These are phyloP conservation scores for Coecobrya sp. DNA, from an alignment of 2,888 invertebrate genomes.

Conservation along the genomic window DNA sequence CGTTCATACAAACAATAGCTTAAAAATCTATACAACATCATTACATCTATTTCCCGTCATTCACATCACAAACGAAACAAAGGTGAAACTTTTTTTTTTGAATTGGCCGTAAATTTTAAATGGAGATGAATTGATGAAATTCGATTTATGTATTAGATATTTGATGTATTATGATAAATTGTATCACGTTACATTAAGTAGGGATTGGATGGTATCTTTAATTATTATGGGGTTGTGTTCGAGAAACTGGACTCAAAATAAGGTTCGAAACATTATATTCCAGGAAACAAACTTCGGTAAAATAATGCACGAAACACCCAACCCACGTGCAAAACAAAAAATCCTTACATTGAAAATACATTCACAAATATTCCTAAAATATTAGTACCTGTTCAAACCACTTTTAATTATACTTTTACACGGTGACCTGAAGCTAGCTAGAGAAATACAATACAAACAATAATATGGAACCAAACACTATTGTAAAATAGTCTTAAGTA, in stretches of 20 bases:
- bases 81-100: background rate
- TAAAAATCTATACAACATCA: background rate
- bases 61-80: slow-evolving; percentile 31
- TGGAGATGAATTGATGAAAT: background rate
- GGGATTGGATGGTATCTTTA: background rate
- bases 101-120: background rate
- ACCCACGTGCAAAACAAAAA: too few species aligned
- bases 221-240: background rate
- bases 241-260: too few species aligned
- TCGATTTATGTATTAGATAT: background rate
- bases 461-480: slow-evolving; percentile 11
- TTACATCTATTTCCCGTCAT: slow-evolving; percentile 26
- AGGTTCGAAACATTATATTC: too few species aligned
- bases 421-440: slow-evolving; percentile 33
- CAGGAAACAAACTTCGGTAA: too few species aligned
- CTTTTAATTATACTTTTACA: background rate
- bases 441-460: slow-evolving; percentile 7
- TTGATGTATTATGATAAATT: slow-evolving; percentile 11
- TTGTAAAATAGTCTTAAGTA: slow-evolving; percentile 5
- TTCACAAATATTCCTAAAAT: background rate
- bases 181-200: slow-evolving; percentile 10
- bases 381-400: background rate
- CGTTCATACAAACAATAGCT: background rate
- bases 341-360: too few species aligned
- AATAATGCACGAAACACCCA: too few species aligned